phyloP scores from a whole-genome alignment of 2,113 vertebrate species.

The Lophotis ruficrista region DNA sequence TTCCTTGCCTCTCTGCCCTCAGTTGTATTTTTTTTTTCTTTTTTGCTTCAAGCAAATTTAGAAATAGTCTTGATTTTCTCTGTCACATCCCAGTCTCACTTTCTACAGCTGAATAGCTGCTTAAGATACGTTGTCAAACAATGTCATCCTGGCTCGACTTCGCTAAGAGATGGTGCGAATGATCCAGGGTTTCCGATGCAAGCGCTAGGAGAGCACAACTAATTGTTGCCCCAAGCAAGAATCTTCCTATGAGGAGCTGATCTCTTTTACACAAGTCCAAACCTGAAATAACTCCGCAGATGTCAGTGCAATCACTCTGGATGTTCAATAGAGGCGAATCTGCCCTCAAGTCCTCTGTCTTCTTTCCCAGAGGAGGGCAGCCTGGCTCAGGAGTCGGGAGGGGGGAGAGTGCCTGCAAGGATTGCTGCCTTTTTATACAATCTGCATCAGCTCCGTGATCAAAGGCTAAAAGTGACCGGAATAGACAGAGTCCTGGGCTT shows the following conservation, averaged over 20 bases:
- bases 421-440: background rate
- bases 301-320: background rate
- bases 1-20: background rate
- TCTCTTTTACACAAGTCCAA: constrained; percentile 38
- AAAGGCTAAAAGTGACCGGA: constrained; percentile 25
- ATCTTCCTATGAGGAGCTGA: constrained; percentile 7
- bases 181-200: background rate
- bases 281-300: constrained; percentile 21
- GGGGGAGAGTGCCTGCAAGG: background rate
- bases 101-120: background rate
- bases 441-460: constrained; percentile 19
- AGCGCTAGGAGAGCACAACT: constrained; percentile 17
- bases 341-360: background rate
- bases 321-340: background rate
- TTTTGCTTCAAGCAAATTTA: background rate
- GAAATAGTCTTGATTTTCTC: background rate
- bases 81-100: background rate
- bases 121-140: background rate
- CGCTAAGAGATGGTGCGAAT: background rate
- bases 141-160: background rate
- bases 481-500: background rate
- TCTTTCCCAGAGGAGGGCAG: background rate
- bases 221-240: constrained; percentile 34
- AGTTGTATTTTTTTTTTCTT: background rate
- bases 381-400: background rate